A percentile compares a stretch with the other conserved stretches of the same genome.
Conservation (phyloP, 2,797 vertebrate genomes). For the Argyrosomus regius region DNA sequence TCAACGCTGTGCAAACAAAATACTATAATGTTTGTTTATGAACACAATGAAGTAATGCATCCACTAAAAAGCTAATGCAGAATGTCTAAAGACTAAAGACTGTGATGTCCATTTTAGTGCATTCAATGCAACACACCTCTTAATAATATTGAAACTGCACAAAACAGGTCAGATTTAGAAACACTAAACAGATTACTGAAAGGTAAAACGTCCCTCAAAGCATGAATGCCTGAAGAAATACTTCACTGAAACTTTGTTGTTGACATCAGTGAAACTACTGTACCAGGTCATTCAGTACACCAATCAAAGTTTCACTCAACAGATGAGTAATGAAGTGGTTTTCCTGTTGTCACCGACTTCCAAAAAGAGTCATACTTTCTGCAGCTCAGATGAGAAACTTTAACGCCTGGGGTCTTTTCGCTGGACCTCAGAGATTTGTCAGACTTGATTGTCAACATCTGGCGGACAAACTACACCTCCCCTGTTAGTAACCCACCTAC, state of each 20-base stretch:
- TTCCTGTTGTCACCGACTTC: slow-evolving; percentile 6
- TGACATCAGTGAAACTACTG: background rate
- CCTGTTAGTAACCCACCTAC: too few species aligned
- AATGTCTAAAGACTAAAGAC: too few species aligned
- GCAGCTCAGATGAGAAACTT: background rate
- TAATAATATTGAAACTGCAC: background rate
- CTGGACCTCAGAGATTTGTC: background rate
- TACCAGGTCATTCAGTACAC: background rate
- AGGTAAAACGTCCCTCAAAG: background rate
- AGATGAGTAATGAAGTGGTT: background rate
- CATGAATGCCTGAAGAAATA: background rate
- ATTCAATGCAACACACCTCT: background rate
- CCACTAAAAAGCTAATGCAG: background rate
- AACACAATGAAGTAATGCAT: background rate
- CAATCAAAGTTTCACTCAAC: background rate
- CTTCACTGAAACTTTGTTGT: background rate
- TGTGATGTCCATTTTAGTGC: background rate
- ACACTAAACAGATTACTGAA: background rate
- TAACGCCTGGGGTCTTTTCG: background rate
- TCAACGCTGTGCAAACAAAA: slow-evolving; percentile 21
- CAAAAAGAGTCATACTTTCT: background rate
- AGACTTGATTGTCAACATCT: background rate
- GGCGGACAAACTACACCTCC: too few species aligned
- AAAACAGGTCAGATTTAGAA: background rate
- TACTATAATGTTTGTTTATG: background rate